Base-by-base conservation (phyloP, 2,113 vertebrate species). In the Istiophorus platypterus region DNA sequence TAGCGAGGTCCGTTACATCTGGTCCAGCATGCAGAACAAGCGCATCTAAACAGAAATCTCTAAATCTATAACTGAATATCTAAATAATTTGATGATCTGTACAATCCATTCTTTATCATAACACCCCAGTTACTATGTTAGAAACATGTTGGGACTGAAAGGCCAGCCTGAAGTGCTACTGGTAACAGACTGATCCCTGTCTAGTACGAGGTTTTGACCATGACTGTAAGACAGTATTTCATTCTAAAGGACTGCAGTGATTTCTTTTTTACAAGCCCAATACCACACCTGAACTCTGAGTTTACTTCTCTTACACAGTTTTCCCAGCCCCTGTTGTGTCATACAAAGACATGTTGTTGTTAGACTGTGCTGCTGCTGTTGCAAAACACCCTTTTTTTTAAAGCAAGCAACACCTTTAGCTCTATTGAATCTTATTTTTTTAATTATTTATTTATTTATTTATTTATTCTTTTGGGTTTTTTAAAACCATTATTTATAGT, bases 71-170 rank as follows among this genome's bases (percentile, higher is more conserved):
- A 31, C 13, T 3, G 20, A 10, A 13, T n/a, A 72, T 79, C 76
- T 75, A 39, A 66, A 74, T 83, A 70, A 57, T 84, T 68, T 68
- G 57, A 87, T 80, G 31, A 34, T 34, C 31, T 34, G 31, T 34
- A 34, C 31, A 65, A 66, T 88, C 31, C 6, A 64, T 76, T 61
- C 12, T 8, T 59, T 11, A 59, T 72, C 47, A 62, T 56, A 78
- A 66, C 69, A 45, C 1, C 27, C 8, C 45, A 58, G 15, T 58
- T 29, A 59, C 59, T 80, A 72, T 69, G 64, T 72, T 57, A 61
- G 42, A 47, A 29, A 47, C 45, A 52, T 68, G 20, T 65, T 13
- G 31, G 26, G 39, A 73, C 72, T 81, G 80, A 65, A 62, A 58
- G 22, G 37, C 11, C 54, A 24, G 74, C 39, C 27, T 27, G 42